Evolutionary conservation across 2,797 vertebrate genomes (phyloP).

Genomic region (Pseudotriccus pelzelni): DNA sequence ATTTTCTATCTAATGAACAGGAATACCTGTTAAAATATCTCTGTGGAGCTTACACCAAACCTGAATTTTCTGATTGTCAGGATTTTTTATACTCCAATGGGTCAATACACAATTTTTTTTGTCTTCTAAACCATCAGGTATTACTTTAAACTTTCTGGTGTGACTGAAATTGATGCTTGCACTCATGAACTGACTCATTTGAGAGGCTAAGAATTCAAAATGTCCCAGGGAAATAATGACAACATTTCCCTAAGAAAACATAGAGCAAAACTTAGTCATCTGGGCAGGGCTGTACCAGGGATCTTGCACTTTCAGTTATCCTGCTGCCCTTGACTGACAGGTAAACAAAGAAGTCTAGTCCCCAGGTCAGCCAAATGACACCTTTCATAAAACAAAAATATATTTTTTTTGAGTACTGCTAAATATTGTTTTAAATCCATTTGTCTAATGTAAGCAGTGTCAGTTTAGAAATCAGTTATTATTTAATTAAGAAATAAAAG

Average conservation of each 20-base stretch:
- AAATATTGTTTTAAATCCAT: neutral
- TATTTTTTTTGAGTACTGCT: neutral
- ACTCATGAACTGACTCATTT: neutral
- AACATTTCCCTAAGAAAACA: neutral
- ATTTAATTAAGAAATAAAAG: neutral
- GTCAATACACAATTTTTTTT: neutral
- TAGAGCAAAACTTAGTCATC: neutral
- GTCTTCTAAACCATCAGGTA: neutral
- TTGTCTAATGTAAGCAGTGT: neutral
- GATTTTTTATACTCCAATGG: neutral
- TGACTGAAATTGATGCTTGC: neutral
- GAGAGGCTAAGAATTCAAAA: neutral
- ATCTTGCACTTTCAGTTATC: neutral
- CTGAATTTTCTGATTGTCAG: neutral
- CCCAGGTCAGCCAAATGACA: neutral
- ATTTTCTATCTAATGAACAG: neutral
- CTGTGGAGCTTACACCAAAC: neutral
- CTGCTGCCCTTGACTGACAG: neutral
- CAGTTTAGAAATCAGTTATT: neutral
- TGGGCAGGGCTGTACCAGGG: neutral
- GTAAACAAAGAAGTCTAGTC: neutral
- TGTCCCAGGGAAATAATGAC: neutral
- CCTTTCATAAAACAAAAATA: neutral
- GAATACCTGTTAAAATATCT: neutral
- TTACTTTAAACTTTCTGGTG: neutral